Percentiles rank a stretch among this genome's conserved stretches.
phyloP scores from a whole-genome alignment of 1,140 invertebrate species.

The Drosophila elegans region DNA sequence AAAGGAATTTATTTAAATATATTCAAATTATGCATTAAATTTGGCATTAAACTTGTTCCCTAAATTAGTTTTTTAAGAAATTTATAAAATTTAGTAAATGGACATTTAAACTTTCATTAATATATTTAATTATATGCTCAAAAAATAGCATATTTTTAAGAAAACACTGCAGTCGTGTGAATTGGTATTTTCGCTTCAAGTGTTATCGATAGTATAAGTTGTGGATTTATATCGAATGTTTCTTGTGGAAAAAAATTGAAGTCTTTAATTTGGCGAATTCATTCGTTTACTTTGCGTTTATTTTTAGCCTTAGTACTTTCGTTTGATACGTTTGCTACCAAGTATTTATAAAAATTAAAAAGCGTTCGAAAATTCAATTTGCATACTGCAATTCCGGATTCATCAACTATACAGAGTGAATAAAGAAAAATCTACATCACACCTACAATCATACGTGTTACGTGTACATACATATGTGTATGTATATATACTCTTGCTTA shows the following conservation, averaged over 20 bases:
- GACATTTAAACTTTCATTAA: no score
- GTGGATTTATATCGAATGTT: slow-evolving; percentile 21
- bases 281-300: slow-evolving; percentile 48
- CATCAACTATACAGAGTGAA: slow-evolving; percentile 30
- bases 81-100: no score
- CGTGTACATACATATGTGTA: slow-evolving; percentile 53
- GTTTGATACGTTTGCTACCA: slow-evolving; percentile 42
- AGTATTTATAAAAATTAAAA: slow-evolving; percentile 25
- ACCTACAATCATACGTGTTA: slow-evolving; percentile 42
- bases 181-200: not conserved
- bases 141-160: no score
- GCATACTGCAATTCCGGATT: slow-evolving; percentile 3
- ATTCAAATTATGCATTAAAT: no score
- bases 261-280: slow-evolving; percentile 38
- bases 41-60: no score
- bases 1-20: no score
- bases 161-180: not conserved
- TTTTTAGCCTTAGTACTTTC: slow-evolving; percentile 38
- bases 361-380: slow-evolving; percentile 1
- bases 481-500: slow-evolving; percentile 41
- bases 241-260: slow-evolving; percentile 35
- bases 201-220: slow-evolving; percentile 13
- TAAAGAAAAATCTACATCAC: slow-evolving; percentile 42
- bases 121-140: no score
- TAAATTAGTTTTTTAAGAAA: no score